Conservation (phyloP, 2,797 vertebrate species). For the Pseudopleuronectes americanus region DNA sequence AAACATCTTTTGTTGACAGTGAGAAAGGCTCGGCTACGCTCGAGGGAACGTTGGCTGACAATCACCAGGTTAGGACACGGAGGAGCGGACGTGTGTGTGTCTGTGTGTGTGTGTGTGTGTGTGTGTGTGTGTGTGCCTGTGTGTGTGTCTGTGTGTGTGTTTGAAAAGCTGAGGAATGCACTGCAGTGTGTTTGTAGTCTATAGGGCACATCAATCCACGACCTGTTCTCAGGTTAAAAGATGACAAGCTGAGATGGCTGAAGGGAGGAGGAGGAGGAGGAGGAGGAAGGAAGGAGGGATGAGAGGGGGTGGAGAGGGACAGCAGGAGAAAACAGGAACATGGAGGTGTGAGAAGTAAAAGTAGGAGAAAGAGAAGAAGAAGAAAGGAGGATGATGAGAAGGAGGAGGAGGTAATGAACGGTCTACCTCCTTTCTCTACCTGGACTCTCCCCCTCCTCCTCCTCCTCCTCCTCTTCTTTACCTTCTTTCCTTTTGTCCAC, state of each 20-base stretch:
- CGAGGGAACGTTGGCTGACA: conserved; percentile 25
- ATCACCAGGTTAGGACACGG: conserved; percentile 47
- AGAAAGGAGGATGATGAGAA: background rate
- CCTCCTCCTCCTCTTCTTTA: background rate
- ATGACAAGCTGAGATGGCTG: conserved; percentile 19
- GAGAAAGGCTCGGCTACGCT: conserved; percentile 42
- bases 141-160: conserved; percentile 33
- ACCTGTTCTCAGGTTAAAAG: conserved; percentile 18
- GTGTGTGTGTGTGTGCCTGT: conserved; percentile 41
- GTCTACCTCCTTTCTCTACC: conserved; percentile 26
- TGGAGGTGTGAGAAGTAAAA: background rate
- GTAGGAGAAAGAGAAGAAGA: background rate
- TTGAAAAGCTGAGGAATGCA: background rate
- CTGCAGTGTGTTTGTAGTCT: background rate
- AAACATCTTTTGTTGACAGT: conserved; percentile 62
- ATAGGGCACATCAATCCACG: conserved; percentile 21
- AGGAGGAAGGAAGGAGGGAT: background rate
- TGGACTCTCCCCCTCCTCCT: conserved; percentile 4
- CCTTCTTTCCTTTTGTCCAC: conserved; percentile 57
- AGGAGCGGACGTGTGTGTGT: conserved; percentile 20
- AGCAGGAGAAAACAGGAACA: background rate
- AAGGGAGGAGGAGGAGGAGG: background rate
- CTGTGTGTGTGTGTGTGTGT: conserved; percentile 46
- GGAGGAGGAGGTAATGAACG: conserved; percentile 2
- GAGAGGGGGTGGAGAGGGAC: background rate